These are phyloP conservation scores for Paracentrotus lividus DNA, from an alignment of 53 echinoderm and acorn worm species.

Conservation along the genomic window DNA sequence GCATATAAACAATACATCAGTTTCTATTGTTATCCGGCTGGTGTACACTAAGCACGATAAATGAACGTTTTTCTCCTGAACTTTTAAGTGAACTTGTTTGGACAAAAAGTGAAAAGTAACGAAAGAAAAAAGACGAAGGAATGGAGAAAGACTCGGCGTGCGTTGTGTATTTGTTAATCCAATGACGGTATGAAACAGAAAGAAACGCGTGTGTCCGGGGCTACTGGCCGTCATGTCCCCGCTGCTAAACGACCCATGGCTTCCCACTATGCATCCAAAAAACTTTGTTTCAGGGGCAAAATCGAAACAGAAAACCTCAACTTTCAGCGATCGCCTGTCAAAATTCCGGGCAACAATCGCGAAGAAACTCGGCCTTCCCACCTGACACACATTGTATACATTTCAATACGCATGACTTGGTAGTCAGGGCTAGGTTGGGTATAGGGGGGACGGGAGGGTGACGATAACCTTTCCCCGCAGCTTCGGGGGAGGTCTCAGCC, in stretches of 20 bases:
- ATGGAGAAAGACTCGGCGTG: neutral
- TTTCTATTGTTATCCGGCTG: neutral
- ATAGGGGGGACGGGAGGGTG: conserved; percentile 57
- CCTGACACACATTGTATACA: conserved; percentile 57
- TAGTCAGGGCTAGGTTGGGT: neutral
- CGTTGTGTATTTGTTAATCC: conserved; percentile 53
- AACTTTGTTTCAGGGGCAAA: conserved; percentile 15
- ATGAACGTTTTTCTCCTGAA: neutral
- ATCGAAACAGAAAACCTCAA: conserved; percentile 63
- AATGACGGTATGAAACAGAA: neutral
- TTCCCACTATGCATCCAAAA: conserved; percentile 24
- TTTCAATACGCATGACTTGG: conserved; percentile 59
- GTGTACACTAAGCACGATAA: neutral
- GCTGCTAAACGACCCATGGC: conserved; percentile 32
- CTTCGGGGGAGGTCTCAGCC: conserved; percentile 61
- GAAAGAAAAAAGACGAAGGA: neutral
- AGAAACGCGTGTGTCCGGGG: conserved; percentile 42
- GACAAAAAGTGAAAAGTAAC: conserved; percentile 16
- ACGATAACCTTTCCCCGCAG: conserved; percentile 50
- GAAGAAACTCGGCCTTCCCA: conserved; percentile 34
- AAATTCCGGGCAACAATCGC: conserved; percentile 46
- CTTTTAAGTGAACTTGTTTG: neutral
- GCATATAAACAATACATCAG: conserved; percentile 42
- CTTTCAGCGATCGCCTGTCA: conserved; percentile 58
- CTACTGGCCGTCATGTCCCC: neutral